phyloP scores from a whole-genome alignment of 1,140 invertebrate species.

The Hirudo medicinalis region DNA sequence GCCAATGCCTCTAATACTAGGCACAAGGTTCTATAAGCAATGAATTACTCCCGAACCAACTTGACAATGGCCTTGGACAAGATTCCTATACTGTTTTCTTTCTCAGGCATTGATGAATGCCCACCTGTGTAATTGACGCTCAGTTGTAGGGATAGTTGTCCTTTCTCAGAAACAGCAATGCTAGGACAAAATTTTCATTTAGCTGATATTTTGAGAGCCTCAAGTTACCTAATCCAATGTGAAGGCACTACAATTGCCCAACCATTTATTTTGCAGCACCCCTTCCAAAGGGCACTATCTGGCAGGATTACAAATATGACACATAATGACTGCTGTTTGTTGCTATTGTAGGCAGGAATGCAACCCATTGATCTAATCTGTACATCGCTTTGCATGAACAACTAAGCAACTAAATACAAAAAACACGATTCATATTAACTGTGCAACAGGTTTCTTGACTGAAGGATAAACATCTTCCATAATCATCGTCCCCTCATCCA shows the following conservation, averaged over 20 bases:
- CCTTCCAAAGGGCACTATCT: too few relatives aligned
- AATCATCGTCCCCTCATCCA: conserved; percentile 47
- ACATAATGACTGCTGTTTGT: too few relatives aligned
- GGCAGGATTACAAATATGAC: too few relatives aligned
- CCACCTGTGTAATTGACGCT: conserved; percentile 39
- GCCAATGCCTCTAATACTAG: background rate
- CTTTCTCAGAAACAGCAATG: conserved; percentile 48
- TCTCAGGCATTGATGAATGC: conserved; percentile 49
- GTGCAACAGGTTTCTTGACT: conserved; percentile 39
- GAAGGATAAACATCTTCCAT: conserved; percentile 39
- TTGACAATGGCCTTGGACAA: conserved; percentile 43
- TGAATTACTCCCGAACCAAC: conserved; percentile 27
- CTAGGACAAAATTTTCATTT: conserved; percentile 29
- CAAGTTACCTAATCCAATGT: too few relatives aligned
- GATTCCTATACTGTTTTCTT: conserved; percentile 44
- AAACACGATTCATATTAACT: conserved; percentile 34
- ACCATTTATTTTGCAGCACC: too few relatives aligned
- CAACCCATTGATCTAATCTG: background rate
- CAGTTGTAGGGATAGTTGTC: conserved; percentile 42
- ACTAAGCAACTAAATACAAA: background rate
- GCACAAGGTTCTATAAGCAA: background rate
- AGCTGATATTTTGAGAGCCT: too few relatives aligned
- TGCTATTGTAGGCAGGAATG: too few relatives aligned
- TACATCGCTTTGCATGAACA: background rate
- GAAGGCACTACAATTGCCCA: too few relatives aligned